Base-by-base conservation (phyloP, 1,140 invertebrate genomes). In the Chelonus insularis region DNA sequence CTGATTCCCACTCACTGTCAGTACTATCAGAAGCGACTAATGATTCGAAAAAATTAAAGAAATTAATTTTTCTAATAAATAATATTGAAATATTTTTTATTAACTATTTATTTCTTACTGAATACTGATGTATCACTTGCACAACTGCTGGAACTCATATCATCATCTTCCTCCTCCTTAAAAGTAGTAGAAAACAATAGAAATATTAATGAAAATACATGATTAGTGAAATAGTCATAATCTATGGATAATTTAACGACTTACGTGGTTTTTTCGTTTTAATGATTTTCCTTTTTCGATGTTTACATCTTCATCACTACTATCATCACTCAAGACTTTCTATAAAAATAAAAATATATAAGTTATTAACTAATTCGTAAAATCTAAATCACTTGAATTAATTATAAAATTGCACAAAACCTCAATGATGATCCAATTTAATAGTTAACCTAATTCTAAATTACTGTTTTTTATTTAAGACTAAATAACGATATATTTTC, bases 281-380 rank as follows among this genome's bases (percentile, higher is more conserved):
- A 39, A 18, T 32, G 23, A 48, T 11, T 47, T 41, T 21, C n/a
- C 21, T 51, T 59, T 75, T 59, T 68, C 70, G 55, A 75, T 54
- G 65, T 79, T 76, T 61, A 72, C 71, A 36, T 78, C 78, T 0
- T 80, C 74, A n/a, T 76, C 75, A 23, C 71, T 78, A 57, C 62
- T 75, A 18, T 56, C 63, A 60, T 80, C 78, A 45, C 72, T 79
- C 14, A 73, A 48, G 9, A 80, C 71, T 67, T 67, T 73, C 73
- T 76, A 55, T 9, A 68, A 45, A 32, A 5, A 50, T 63, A 50
- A 37, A 50, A 41, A 37, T 32, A 1, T 34, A 45, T 41, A 29
- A 57, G 20, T 60, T 12, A 50, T 29, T 21, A 11, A 29, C 12
- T 7, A 36, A 51, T 1, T 18, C 6, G 4, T 50, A 16, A 12